A percentile compares a stretch with the other conserved stretches of the same genome.
These are phyloP conservation scores for Bubo blakistoni DNA, from an alignment of 2,113 vertebrate species.

Conservation along the genomic window DNA sequence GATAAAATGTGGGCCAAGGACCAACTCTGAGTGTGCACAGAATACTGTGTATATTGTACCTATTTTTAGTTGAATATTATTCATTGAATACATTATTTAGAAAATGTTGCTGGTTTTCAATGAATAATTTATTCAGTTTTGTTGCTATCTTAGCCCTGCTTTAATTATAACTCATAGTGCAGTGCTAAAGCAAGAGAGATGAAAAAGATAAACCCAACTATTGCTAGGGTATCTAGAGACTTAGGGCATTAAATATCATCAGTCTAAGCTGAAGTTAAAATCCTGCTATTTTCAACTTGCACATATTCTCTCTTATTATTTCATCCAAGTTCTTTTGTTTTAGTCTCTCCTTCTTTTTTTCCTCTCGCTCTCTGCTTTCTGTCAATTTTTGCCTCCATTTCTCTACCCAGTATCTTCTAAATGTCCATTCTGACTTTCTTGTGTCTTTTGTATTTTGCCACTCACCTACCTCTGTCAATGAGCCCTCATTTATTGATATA, in stretches of 20 bases:
- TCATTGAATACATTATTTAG: slow-evolving; percentile 1
- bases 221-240: background rate
- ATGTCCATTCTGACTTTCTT: background rate
- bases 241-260: background rate
- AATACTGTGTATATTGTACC: background rate
- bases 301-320: background rate
- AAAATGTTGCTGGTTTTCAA: slow-evolving; percentile 2
- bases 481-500: background rate
- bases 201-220: background rate
- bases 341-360: background rate
- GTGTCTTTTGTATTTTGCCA: background rate
- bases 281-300: background rate
- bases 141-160: background rate
- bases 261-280: background rate
- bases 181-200: background rate
- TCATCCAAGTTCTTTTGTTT: background rate
- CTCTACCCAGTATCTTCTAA: background rate
- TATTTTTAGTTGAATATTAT: slow-evolving; percentile 12
- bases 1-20: background rate
- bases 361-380: background rate
- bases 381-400: background rate
- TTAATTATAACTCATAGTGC: slow-evolving; percentile 23
- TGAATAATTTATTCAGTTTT: slow-evolving; percentile 44
- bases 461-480: background rate
- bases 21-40: background rate